Evolutionary conservation across 2,797 vertebrate species (phyloP), one percentile per base, ranked within the genome.

Genomic region (Graptemys geographica): DNA sequence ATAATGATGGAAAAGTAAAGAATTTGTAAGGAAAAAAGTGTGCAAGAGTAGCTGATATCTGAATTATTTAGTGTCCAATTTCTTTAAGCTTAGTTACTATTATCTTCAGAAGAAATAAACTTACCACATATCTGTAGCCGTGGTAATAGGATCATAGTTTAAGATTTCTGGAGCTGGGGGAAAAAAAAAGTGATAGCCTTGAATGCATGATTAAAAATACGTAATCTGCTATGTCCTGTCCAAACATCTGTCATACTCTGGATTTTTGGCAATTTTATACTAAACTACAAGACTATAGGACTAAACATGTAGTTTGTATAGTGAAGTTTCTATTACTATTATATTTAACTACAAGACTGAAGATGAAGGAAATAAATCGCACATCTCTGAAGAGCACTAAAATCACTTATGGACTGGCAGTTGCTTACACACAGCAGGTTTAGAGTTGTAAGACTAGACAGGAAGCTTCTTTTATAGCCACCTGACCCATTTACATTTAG

Each of bases 61-160:
- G 9, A 87, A 62, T 5, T 5, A 80, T 52, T 5, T 55, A 3
- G 1, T 90, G 11, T 16, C 85, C 57, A n/a, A n/a, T 69, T 69
- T 69, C 7, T 65, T 65, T n/a, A 69, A 37, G 18, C 18, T 69
- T 69, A 69, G 33, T 69, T 69, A 69, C 33, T 18, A 72, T 41
- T 37, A 37, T 37, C 65, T 69, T 69, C 37, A 37, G 19, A 69
- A 69, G n/a, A 19, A 37, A n/a, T n/a, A 69, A 83, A 98, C 99
- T 98, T 98, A 99, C 99, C 99, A 99, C 90, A 99, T 98, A 97
- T 99, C 99, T 72, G 99, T 99, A 25, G 99, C 99, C 81, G 99
- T 99, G 62, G 99, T 99, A 98, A 99, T 99, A 10, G 99, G 99
- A 97, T 99, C 99, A 41, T 99, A 99, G 95, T 99, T 99, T 87